Base-by-base conservation (phyloP, 2,113 vertebrate genomes). In the Irena cyanogastra region DNA sequence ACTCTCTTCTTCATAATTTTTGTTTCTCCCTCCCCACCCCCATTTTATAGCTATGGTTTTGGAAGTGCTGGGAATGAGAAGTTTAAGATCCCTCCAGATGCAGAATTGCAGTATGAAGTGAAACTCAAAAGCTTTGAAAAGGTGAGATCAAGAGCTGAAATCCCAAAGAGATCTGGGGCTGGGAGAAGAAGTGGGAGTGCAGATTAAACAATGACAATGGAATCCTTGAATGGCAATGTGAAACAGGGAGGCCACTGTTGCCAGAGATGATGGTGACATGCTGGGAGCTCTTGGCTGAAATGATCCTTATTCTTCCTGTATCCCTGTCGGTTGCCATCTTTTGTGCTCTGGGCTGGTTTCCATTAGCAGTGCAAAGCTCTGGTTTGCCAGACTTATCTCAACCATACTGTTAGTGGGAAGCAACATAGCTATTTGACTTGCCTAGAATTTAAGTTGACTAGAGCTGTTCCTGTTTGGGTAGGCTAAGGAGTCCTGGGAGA, bases 401-500 rank as follows among this genome's bases (percentile, higher is more conserved):
- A 1, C 27, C 16, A 3, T 57, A 13, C 31, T 69, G 23, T 45
- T 90, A 72, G 20, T 44, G 61, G 50, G 63, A 90, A 76, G 41
- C 31, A 70, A 8, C 17, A 6, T 17, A 66, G n/a, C 22, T 7
- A 8, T 13, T 35, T 69, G 4, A 10, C 68, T 89, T 60, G 42
- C 21, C 6, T 33, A 21, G 39, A 61, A 76, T 63, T 41, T 19
- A 65, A 72, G 15, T 39, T 97, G 80, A 97, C 63, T 90, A 23
- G 24, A 79, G 60, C 7, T 91, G 4, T 96, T 94, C 47, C 31
- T 97, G 8, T 92, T 66, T 42, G 22, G 33, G 19, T 95, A 99
- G 99, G 98, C 99, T 33, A 99, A 99, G 88, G 99, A 99, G 71
- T 99, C 99, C 7, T 99, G 99, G 99, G 99, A 99, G 96, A 99